These are phyloP conservation scores for Neopelma chrysocephalum DNA, from an alignment of 2,797 vertebrate species.

Conservation along the genomic window DNA sequence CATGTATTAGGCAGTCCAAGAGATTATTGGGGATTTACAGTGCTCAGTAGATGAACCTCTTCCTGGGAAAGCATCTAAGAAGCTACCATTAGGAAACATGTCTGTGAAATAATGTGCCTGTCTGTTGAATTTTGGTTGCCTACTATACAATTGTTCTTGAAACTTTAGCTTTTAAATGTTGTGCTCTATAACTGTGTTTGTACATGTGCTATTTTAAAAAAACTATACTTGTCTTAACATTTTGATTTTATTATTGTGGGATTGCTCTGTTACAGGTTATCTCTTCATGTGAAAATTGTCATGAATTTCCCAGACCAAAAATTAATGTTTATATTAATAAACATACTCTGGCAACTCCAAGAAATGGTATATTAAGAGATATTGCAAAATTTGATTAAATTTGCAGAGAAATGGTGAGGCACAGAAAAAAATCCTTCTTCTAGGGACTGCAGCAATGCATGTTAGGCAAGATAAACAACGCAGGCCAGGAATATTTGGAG, in stretches of 20 bases:
- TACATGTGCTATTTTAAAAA: background rate
- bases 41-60: background rate
- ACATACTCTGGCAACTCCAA: slow-evolving; percentile 1
- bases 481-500: background rate
- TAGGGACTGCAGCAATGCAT: background rate
- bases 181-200: slow-evolving; percentile 17
- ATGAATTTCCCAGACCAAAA: slow-evolving; percentile 31
- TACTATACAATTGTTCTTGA: background rate
- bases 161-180: background rate
- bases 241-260: background rate
- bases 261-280: slow-evolving; percentile 16
- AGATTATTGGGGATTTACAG: background rate
- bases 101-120: slow-evolving; percentile 25
- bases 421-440: background rate
- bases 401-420: background rate
- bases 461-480: background rate
- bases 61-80: background rate
- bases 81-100: background rate
- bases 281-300: background rate
- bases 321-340: slow-evolving; percentile 45
- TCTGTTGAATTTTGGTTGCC: slow-evolving; percentile 17
- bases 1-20: background rate
- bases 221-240: background rate
- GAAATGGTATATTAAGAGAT: background rate
- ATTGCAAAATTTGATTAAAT: background rate